phyloP scores from a whole-genome alignment of 2,113 vertebrate species.

The Xenopus borealis region DNA sequence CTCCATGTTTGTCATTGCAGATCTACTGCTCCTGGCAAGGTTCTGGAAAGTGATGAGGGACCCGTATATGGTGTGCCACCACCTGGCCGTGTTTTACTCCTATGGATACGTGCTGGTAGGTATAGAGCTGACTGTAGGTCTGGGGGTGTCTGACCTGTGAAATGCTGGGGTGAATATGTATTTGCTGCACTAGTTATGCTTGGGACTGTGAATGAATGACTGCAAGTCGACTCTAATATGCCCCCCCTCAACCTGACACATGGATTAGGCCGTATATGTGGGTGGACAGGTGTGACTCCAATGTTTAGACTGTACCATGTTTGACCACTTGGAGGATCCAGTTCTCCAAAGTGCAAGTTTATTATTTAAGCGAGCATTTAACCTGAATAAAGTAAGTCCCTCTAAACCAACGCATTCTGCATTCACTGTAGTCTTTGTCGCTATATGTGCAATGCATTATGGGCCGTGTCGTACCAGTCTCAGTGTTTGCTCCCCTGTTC shows the following conservation, averaged over 20 bases:
- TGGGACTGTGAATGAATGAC: no score
- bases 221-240: no score
- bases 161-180: no score
- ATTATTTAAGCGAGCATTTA: no score
- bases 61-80: constrained; percentile 73
- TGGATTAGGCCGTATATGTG: no score
- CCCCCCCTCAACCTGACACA: no score
- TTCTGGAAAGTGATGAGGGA: constrained; percentile 79
- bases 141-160: not conserved
- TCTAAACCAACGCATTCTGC: not conserved
- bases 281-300: no score
- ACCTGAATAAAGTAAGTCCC: not conserved
- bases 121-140: constrained; percentile 21
- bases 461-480: not conserved
- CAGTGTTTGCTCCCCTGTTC: not conserved
- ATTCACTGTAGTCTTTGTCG: not conserved
- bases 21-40: constrained; percentile 69
- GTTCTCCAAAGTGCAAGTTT: no score
- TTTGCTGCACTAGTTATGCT: no score
- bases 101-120: constrained; percentile 77
- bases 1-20: constrained; percentile 47
- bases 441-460: constrained; percentile 2
- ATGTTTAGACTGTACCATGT: no score
- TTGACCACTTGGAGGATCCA: no score
- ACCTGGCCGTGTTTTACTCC: constrained; percentile 76